Evolutionary conservation across 2,888 invertebrate species (phyloP).

Genomic region (Selenia dentaria): DNA sequence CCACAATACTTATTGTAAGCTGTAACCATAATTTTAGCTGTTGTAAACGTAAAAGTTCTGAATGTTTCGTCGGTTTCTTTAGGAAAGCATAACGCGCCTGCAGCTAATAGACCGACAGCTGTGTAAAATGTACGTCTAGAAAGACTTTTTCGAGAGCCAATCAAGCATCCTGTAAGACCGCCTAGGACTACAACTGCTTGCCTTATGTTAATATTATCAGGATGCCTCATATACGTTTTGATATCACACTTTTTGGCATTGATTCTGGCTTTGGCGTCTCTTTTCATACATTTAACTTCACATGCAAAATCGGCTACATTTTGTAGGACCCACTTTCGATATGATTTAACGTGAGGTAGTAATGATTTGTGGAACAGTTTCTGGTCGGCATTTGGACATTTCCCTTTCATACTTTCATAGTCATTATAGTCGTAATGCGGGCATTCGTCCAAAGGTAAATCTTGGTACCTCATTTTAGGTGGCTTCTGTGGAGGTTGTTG

Average conservation of each 20-base stretch:
- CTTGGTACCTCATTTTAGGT: slow-evolving; percentile 61
- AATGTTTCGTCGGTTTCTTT: slow-evolving; percentile 60
- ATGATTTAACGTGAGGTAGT: slow-evolving; percentile 47
- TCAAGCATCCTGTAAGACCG: slow-evolving; percentile 39
- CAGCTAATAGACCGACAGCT: slow-evolving; percentile 42
- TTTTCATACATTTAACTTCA: slow-evolving; percentile 21
- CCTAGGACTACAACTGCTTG: slow-evolving; percentile 43
- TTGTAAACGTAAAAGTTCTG: slow-evolving; percentile 36
- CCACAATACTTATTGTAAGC: slow-evolving; percentile 45
- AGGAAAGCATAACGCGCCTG: slow-evolving; percentile 59
- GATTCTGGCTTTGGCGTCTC: slow-evolving; percentile 20
- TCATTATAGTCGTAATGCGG: slow-evolving; percentile 63
- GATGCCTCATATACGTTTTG: slow-evolving; percentile 47
- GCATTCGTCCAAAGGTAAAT: slow-evolving; percentile 57
- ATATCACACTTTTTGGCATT: slow-evolving; percentile 37
- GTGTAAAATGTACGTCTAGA: slow-evolving; percentile 41
- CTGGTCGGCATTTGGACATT: slow-evolving; percentile 45
- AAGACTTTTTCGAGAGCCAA: slow-evolving; percentile 26
- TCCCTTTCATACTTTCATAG: slow-evolving; percentile 31
- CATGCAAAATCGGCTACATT: slow-evolving; percentile 28
- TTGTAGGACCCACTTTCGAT: slow-evolving; percentile 29
- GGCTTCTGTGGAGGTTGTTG: slow-evolving; percentile 48
- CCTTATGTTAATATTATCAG: slow-evolving; percentile 44
- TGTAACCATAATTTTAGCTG: slow-evolving; percentile 34
- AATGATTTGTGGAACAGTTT: slow-evolving; percentile 52